phyloP scores from a whole-genome alignment of 2,113 vertebrate species.

The Scomber japonicus region DNA sequence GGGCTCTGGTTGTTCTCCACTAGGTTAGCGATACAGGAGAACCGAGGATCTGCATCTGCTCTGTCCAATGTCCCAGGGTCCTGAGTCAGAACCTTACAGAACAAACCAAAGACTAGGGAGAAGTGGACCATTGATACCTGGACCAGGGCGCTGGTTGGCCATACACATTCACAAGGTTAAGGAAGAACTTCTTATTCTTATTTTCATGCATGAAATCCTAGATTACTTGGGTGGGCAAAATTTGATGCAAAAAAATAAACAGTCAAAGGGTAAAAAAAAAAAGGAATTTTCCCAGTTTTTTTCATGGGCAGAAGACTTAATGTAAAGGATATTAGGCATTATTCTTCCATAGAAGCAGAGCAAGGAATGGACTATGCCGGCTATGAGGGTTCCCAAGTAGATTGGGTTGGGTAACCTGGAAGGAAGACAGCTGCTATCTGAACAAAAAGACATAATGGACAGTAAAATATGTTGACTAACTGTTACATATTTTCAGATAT shows the following conservation, averaged over 20 bases:
- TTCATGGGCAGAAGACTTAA: background rate
- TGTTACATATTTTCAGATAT: background rate
- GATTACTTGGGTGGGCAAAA: background rate
- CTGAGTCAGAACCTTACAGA: constrained; percentile 82
- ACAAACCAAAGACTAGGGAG: constrained; percentile 76
- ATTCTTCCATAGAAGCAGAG: constrained; percentile 85
- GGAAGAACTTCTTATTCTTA: constrained; percentile 35
- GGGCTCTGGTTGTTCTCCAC: constrained; percentile 82
- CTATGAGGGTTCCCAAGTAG: constrained; percentile 85
- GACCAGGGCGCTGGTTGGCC: constrained; percentile 74
- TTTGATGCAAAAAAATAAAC: background rate
- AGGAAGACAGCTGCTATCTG: constrained; percentile 21
- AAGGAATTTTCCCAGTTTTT: too few relatives aligned
- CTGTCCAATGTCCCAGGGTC: constrained; percentile 79
- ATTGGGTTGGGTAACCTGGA: constrained; percentile 85
- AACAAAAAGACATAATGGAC: background rate
- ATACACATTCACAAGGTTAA: constrained; percentile 81
- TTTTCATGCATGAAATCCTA: constrained; percentile 3
- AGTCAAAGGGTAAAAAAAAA: background rate
- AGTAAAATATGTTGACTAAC: background rate
- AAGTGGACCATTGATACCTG: constrained; percentile 80
- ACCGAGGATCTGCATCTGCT: constrained; percentile 74
- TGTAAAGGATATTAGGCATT: constrained; percentile 86
- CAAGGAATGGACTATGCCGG: constrained; percentile 83
- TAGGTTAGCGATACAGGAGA: constrained; percentile 82